A percentile compares a stretch with the other conserved stretches of the same genome.
Conservation (phyloP, 2,888 invertebrate species). For the Melinopterus prodromus region DNA sequence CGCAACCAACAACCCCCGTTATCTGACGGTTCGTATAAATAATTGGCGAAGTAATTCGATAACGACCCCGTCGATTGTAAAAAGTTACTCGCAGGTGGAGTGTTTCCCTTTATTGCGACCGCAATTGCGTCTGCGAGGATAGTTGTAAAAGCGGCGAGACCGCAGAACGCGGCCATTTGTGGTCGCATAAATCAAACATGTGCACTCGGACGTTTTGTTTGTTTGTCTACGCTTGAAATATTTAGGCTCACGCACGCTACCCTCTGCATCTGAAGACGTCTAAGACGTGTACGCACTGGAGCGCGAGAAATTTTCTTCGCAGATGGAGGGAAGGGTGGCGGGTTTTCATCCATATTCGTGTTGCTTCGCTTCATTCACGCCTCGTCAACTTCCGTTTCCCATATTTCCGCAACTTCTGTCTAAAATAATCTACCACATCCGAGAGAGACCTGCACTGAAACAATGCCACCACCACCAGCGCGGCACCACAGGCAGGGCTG, state of each 20-base stretch:
- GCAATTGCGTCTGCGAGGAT: neutral
- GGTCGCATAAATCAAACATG: slow-evolving; percentile 56
- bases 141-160: slow-evolving; percentile 15
- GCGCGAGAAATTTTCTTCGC: neutral
- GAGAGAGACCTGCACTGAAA: slow-evolving; percentile 40
- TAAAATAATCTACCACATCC: slow-evolving; percentile 54
- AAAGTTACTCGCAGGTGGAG: slow-evolving; percentile 23
- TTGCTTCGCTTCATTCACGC: slow-evolving; percentile 58
- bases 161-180: slow-evolving; percentile 47
- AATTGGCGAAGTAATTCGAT: slow-evolving; percentile 21
- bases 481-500: slow-evolving; percentile 25
- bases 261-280: neutral
- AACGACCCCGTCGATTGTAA: slow-evolving; percentile 17
- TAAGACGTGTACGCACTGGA: neutral
- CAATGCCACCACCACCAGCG: slow-evolving; percentile 36
- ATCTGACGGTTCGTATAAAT: neutral
- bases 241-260: slow-evolving; percentile 44
- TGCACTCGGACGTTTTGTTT: slow-evolving; percentile 54
- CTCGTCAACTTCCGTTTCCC: slow-evolving; percentile 59
- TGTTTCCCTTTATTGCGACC: slow-evolving; percentile 9
- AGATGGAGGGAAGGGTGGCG: neutral
- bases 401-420: slow-evolving; percentile 59
- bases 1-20: slow-evolving; percentile 9
- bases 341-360: slow-evolving; percentile 33
- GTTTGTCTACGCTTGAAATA: slow-evolving; percentile 54